These are phyloP conservation scores for Opisthograptis luteolata DNA, from an alignment of 2,888 invertebrate genomes.

Conservation along the genomic window DNA sequence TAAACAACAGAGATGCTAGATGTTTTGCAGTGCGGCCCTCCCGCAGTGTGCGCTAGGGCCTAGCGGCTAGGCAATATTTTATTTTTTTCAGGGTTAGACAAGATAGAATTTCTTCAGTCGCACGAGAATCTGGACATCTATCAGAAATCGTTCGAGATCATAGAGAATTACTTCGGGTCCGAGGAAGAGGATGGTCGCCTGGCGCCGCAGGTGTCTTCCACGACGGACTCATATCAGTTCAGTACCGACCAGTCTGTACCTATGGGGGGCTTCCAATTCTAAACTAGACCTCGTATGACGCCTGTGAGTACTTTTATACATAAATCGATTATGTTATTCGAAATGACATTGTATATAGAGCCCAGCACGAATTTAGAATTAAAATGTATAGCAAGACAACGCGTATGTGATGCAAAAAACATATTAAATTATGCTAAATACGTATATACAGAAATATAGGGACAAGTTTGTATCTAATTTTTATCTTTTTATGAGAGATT, in stretches of 20 bases:
- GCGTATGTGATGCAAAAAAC: neutral
- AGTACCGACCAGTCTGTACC: constrained; percentile 89
- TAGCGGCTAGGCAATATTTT: no score
- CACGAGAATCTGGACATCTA: constrained; percentile 99
- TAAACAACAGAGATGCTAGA: no score
- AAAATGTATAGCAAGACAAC: neutral
- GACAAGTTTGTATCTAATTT: neutral
- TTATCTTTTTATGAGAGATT: constrained; percentile 8
- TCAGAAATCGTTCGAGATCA: constrained; percentile 98
- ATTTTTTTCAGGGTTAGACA: constrained; percentile 92
- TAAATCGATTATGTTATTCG: constrained; percentile 29
- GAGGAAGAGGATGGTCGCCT: constrained; percentile 93
- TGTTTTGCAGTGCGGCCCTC: no score
- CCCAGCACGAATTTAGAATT: constrained; percentile 9
- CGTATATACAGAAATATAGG: neutral
- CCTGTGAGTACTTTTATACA: constrained; percentile 49
- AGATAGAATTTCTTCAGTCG: constrained; percentile 98
- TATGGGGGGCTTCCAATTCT: constrained; percentile 93
- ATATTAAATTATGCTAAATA: constrained; percentile 1
- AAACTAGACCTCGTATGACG: constrained; percentile 64
- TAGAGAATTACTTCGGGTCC: constrained; percentile 97
- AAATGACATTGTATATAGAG: constrained; percentile 34
- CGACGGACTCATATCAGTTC: constrained; percentile 90
- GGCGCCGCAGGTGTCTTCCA: constrained; percentile 91
- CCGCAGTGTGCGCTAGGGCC: no score